Evolutionary conservation across 2,888 invertebrate genomes (phyloP).

Genomic region (Plutella xylostella): DNA sequence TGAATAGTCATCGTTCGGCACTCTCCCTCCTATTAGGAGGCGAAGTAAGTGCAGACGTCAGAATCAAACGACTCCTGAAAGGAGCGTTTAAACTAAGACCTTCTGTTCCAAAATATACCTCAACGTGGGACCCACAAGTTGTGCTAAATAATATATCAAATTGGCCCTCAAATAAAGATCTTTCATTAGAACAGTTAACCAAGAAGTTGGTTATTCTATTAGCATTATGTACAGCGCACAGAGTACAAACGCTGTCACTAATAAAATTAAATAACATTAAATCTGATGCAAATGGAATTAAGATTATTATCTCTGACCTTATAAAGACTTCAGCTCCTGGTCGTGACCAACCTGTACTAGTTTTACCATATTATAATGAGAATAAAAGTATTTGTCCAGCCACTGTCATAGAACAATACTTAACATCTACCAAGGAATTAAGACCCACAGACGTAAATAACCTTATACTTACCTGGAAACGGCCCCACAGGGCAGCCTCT

Average conservation of each 20-base stretch:
- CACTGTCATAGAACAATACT: neutral
- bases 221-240: neutral
- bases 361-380: too few species aligned
- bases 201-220: neutral
- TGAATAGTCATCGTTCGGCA: slow-evolving; percentile 8
- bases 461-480: neutral
- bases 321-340: too few species aligned
- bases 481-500: too few species aligned
- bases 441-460: neutral
- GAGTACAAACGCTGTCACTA: neutral
- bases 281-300: too few species aligned
- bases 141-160: neutral
- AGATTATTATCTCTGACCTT: too few species aligned
- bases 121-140: slow-evolving; percentile 1
- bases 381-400: too few species aligned
- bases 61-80: slow-evolving; percentile 6
- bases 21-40: slow-evolving; percentile 6
- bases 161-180: neutral
- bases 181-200: neutral
- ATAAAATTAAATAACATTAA: neutral
- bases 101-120: slow-evolving; percentile 1
- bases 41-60: neutral
- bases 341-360: too few species aligned
- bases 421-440: neutral
- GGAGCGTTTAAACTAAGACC: slow-evolving; percentile 4